Base-by-base conservation (phyloP, 2,888 invertebrate genomes). In the Anoncus sp. region DNA sequence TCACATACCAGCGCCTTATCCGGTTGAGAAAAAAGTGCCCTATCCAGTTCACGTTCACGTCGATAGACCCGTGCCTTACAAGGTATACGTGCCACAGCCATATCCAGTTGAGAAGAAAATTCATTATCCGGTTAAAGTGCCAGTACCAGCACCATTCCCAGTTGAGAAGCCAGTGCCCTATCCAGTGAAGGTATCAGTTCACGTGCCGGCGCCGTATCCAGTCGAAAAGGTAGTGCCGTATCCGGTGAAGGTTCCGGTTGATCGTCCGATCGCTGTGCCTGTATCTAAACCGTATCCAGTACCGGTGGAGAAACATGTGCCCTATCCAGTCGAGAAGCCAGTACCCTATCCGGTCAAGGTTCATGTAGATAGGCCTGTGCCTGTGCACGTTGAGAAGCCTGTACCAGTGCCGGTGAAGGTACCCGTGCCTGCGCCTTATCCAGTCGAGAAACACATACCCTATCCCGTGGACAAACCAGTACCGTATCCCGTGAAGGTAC, bases 331-430 rank as follows among this genome's bases (percentile, higher is more conserved):
- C 0, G 95, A 95, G 85, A 95, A 82, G 53, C 71, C 79, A 0
- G 85, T 87, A 3, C 89, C 88, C 1, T 89, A 89, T 24, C 89
- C 90, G 0, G 89, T 89, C 12, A 90, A 90, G 81, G 90, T 90
- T 3, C 88, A 86, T 47, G 89, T 90, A 0, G 89, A 96, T 55
- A 93, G 94, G 86, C 96, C 94, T 49, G 93, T 96, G 5, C 95
- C 95, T 7, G 95, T 95, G 16, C 95, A 95, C 79, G 96, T 96
- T 2, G 96, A 96, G 79, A 96, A 96, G 88, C 96, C 95, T 45
- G 95, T 96, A 81, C 96, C 96, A 31, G 94, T 94, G 84, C 93
- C 93, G 60, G 96, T 96, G 6, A 96, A 96, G 72, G 85, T 88
- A 45, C 87, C 82, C 0, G 87, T 88, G 22, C 90, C 91, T 0